Evolutionary conservation across 1,140 invertebrate genomes (phyloP).

Genomic region (Nomia melanderi): DNA sequence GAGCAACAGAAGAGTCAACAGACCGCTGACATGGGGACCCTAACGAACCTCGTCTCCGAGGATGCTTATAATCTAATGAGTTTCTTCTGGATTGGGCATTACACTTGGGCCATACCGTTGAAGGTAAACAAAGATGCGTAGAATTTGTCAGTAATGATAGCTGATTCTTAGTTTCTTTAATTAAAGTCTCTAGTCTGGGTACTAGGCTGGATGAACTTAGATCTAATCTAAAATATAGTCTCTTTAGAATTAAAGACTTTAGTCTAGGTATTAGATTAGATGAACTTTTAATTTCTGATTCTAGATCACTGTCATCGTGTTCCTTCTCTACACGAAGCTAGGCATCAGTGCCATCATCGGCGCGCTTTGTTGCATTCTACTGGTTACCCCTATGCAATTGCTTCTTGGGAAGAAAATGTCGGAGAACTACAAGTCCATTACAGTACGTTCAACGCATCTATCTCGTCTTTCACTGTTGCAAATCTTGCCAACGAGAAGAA

Average conservation of each 20-base stretch:
- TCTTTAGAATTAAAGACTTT: no score
- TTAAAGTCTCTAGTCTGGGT: no score
- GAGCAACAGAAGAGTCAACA: constrained; percentile 72
- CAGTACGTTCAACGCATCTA: constrained; percentile 82
- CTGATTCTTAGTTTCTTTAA: no score
- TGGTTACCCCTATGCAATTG: constrained; percentile 88
- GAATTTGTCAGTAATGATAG: neutral
- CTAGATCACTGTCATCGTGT: constrained; percentile 87
- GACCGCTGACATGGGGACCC: constrained; percentile 83
- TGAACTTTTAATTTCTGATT: no score
- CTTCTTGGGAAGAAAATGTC: constrained; percentile 87
- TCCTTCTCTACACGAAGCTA: constrained; percentile 88
- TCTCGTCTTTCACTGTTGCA: neutral
- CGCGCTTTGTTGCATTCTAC: constrained; percentile 85
- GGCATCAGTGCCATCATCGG: constrained; percentile 90
- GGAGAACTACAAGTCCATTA: constrained; percentile 85
- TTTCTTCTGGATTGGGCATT: constrained; percentile 92
- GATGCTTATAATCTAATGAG: constrained; percentile 92
- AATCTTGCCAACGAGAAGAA: constrained; percentile 7
- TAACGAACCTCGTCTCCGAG: constrained; percentile 92
- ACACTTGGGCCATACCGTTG: constrained; percentile 92
- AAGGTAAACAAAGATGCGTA: constrained; percentile 89
- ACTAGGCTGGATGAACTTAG: no score
- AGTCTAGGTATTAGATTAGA: no score
- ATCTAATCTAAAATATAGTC: no score